Conservation (phyloP, 1,140 invertebrate species). For the Chymomyza costata region DNA sequence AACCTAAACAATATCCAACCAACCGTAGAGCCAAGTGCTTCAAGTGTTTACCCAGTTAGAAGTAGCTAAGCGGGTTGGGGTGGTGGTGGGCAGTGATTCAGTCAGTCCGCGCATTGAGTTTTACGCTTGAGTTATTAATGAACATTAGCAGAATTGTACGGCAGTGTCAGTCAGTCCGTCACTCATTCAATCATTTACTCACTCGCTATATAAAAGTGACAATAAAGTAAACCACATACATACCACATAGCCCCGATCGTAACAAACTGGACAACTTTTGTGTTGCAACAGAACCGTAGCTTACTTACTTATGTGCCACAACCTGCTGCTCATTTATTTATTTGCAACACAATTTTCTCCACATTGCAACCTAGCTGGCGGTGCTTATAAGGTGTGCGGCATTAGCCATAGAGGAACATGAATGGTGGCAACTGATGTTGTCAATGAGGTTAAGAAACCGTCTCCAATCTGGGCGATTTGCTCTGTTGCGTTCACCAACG, state of each 20-base stretch:
- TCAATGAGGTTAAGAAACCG: constrained; percentile 65
- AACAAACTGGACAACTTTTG: constrained; percentile 7
- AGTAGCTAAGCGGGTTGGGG: neutral
- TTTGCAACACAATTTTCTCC: constrained; percentile 33
- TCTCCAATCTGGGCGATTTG: constrained; percentile 29
- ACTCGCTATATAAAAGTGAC: constrained; percentile 33
- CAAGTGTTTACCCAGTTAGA: too few species aligned
- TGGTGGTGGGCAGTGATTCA: constrained; percentile 1
- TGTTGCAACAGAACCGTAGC: too few species aligned
- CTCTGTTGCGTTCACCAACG: constrained; percentile 36
- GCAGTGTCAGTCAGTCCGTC: constrained; percentile 14
- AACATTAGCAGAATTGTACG: constrained; percentile 54
- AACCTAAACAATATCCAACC: too few species aligned
- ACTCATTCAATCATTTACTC: too few species aligned
- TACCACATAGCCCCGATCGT: constrained; percentile 4
- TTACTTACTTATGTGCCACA: constrained; percentile 37
- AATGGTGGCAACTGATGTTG: constrained; percentile 25
- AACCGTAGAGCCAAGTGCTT: too few species aligned
- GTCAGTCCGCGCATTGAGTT: constrained; percentile 42
- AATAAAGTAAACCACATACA: constrained; percentile 30
- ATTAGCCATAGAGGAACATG: constrained; percentile 1
- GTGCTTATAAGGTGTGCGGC: constrained; percentile 9
- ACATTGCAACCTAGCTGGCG: constrained; percentile 46
- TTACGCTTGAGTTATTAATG: constrained; percentile 62
- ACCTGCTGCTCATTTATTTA: constrained; percentile 32